Evolutionary conservation across 53 echinoderm and acorn worm genomes (phyloP).

Genomic region (Hippasteria phrygiana): DNA sequence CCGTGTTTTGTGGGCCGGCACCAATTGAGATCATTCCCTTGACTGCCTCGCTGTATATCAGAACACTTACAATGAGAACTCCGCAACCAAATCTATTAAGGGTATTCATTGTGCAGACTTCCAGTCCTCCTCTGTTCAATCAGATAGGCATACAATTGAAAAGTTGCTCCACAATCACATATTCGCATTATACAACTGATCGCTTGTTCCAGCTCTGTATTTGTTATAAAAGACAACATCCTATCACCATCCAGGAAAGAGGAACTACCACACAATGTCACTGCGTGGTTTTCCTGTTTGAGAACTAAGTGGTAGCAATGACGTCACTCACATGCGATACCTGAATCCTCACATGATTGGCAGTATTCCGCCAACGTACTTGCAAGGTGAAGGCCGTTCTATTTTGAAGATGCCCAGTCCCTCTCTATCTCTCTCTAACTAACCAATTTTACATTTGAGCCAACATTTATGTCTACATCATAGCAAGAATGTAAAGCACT

Average conservation of each 20-base stretch:
- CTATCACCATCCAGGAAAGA: background rate
- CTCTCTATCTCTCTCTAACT: too few relatives aligned
- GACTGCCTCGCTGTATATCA: background rate
- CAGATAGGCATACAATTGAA: background rate
- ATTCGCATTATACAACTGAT: background rate
- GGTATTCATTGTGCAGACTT: background rate
- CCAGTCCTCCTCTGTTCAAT: too few relatives aligned
- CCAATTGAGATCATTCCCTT: background rate
- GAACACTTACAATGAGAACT: background rate
- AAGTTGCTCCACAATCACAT: background rate
- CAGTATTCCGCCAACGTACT: too few relatives aligned
- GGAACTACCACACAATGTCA: background rate
- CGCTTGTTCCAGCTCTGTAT: background rate
- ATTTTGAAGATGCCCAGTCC: too few relatives aligned
- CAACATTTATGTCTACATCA: too few relatives aligned
- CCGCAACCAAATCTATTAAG: background rate
- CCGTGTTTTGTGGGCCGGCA: background rate
- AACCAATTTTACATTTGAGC: too few relatives aligned
- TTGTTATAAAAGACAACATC: background rate
- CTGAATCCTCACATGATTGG: background rate
- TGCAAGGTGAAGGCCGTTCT: too few relatives aligned
- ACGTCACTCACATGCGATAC: background rate
- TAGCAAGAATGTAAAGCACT: too few relatives aligned
- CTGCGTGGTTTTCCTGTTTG: slow-evolving; percentile 4
- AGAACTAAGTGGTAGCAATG: background rate